Conservation (phyloP, 2,888 invertebrate species). For the Xestia rhomboidea region DNA sequence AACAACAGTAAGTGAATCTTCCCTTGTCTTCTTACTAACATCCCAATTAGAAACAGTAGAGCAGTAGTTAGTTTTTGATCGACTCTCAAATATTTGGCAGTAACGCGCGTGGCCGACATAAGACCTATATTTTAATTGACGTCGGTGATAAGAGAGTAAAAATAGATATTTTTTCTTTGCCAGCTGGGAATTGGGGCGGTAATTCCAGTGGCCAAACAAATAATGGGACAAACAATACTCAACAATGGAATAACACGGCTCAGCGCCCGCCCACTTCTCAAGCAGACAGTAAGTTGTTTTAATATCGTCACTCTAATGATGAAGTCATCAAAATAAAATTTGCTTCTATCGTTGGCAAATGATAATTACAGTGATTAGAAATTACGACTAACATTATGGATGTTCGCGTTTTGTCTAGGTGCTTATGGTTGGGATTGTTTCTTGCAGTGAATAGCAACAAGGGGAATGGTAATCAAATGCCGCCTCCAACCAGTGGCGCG, state of each 20-base stretch:
- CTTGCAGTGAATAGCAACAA: conserved; percentile 89
- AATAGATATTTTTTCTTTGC: conserved; percentile 71
- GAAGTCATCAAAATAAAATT: conserved; percentile 72
- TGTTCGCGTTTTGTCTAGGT: conserved; percentile 47
- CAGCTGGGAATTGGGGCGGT: conserved; percentile 89
- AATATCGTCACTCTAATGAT: conserved; percentile 65
- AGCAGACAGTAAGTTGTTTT: conserved; percentile 87
- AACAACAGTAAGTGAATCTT: conserved; percentile 87
- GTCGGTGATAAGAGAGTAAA: conserved; percentile 60
- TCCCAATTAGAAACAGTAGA: conserved; percentile 19
- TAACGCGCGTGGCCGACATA: conserved; percentile 51
- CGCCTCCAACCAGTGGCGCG: conserved; percentile 85
- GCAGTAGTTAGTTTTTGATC: conserved; percentile 48
- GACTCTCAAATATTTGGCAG: conserved; percentile 58
- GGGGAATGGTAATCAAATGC: conserved; percentile 85
- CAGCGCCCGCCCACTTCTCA: conserved; percentile 89
- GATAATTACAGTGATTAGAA: conserved; percentile 64
- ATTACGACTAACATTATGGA: conserved; percentile 56
- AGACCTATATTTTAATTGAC: conserved; percentile 60
- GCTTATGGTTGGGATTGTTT: conserved; percentile 70
- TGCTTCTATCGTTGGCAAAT: conserved; percentile 64
- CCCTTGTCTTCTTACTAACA: conserved; percentile 47
- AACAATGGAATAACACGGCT: conserved; percentile 88
- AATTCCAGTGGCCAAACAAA: conserved; percentile 86
- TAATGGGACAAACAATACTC: conserved; percentile 87